phyloP scores from a whole-genome alignment of 2,888 invertebrate genomes.

The Rhimphoctona megacephalus region DNA sequence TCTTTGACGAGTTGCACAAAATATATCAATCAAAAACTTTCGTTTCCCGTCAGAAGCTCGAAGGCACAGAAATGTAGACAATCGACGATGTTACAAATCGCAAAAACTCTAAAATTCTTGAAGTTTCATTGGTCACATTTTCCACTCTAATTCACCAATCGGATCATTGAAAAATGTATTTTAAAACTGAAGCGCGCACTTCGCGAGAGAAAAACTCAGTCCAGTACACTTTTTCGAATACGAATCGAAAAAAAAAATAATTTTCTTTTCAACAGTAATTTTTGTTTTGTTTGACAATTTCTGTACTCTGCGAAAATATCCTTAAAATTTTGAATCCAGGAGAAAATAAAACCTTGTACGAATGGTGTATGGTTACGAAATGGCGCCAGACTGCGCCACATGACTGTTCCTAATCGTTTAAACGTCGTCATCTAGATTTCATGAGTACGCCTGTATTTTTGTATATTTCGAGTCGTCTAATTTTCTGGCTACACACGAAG shows the following conservation, averaged over 20 bases:
- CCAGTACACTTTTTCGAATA: background rate
- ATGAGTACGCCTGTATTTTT: background rate
- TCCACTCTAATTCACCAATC: too few relatives aligned
- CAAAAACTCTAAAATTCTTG: background rate
- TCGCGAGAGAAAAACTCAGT: background rate
- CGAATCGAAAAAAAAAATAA: background rate
- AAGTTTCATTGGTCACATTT: background rate
- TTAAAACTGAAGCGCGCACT: background rate
- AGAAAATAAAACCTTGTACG: background rate
- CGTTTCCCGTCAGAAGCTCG: background rate
- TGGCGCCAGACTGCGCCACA: slow-evolving; percentile 8
- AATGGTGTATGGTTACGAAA: background rate
- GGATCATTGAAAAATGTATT: too few relatives aligned
- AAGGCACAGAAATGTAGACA: background rate
- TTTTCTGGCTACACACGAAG: slow-evolving; percentile 20
- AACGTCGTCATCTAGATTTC: slow-evolving; percentile 15
- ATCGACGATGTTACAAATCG: background rate
- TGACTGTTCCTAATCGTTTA: slow-evolving; percentile 1
- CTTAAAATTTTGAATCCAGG: background rate
- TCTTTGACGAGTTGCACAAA: background rate
- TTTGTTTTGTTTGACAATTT: background rate
- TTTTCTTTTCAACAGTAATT: background rate
- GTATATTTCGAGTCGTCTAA: background rate
- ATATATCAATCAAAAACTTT: background rate
- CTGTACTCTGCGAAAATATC: background rate